Conservation (phyloP, 2,888 invertebrate genomes). For the Cheilosia variabilis region DNA sequence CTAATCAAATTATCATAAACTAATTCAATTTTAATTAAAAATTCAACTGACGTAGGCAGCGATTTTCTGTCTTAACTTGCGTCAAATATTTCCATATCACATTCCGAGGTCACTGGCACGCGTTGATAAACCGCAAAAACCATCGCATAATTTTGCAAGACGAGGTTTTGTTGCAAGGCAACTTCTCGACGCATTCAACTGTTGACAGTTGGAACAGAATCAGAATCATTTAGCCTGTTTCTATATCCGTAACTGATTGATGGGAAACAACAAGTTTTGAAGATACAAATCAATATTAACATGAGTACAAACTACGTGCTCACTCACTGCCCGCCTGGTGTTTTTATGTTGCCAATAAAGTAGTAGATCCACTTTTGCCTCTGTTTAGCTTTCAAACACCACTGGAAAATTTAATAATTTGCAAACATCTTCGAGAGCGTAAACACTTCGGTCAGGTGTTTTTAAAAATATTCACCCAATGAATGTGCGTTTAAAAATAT, state of each 20-base stretch:
- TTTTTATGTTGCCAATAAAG: not conserved
- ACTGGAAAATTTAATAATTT: not conserved
- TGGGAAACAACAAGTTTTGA: not conserved
- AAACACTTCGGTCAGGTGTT: constrained; percentile 15
- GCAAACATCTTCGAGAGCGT: not conserved
- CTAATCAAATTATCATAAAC: not conserved
- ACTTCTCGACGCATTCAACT: not conserved
- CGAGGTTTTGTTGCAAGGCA: not conserved
- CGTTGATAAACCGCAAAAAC: not conserved
- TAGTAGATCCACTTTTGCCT: not conserved
- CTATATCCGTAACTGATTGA: too few species aligned
- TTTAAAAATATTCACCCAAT: not conserved
- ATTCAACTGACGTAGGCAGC: not conserved
- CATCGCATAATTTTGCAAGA: too few species aligned
- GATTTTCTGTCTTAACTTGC: not conserved
- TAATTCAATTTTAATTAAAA: constrained; percentile 11
- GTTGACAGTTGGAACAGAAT: not conserved
- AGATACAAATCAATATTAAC: not conserved
- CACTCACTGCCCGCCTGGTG: not conserved
- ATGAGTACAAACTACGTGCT: not conserved
- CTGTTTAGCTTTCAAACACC: constrained; percentile 17
- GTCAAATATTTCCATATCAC: constrained; percentile 4
- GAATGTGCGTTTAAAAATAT: not conserved
- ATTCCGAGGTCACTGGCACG: not conserved
- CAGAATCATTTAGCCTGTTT: not conserved